phyloP scores from a whole-genome alignment of 35 echinoderm and acorn worm genomes.

The Ophiothrix spiculata region DNA sequence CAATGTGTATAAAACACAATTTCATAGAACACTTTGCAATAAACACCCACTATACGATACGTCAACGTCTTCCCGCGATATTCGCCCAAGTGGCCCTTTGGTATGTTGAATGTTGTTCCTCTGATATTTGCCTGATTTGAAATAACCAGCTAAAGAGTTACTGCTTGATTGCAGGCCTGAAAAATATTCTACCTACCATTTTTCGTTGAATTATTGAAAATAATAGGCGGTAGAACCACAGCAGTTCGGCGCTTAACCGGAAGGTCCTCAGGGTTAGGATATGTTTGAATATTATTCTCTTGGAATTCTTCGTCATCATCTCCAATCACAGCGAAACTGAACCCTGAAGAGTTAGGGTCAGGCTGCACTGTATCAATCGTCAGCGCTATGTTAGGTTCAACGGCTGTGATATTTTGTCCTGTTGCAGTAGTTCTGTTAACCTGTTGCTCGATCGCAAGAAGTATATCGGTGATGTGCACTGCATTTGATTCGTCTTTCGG shows the following conservation, averaged over 20 bases:
- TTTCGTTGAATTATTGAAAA: not conserved
- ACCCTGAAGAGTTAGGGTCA: not conserved
- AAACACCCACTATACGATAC: no score
- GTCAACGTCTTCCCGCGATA: no score
- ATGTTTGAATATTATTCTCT: not conserved
- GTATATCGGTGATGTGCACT: not conserved
- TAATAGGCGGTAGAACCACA: not conserved
- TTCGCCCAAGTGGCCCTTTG: no score
- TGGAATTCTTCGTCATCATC: not conserved
- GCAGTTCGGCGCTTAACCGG: not conserved
- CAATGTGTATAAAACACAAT: no score
- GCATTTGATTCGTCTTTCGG: not conserved
- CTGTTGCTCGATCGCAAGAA: no score
- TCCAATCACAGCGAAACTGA: not conserved
- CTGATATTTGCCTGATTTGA: not conserved
- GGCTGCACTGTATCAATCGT: not conserved
- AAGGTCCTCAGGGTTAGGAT: not conserved
- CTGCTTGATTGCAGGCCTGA: not conserved
- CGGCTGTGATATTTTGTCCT: not conserved
- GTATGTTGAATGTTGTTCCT: not conserved
- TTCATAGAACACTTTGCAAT: no score
- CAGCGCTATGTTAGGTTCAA: not conserved
- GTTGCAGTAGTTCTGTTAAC: no score
- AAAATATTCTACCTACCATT: not conserved
- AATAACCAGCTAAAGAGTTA: not conserved